Conservation (phyloP, 2,888 invertebrate species). For the Sinotaia quadrata region DNA sequence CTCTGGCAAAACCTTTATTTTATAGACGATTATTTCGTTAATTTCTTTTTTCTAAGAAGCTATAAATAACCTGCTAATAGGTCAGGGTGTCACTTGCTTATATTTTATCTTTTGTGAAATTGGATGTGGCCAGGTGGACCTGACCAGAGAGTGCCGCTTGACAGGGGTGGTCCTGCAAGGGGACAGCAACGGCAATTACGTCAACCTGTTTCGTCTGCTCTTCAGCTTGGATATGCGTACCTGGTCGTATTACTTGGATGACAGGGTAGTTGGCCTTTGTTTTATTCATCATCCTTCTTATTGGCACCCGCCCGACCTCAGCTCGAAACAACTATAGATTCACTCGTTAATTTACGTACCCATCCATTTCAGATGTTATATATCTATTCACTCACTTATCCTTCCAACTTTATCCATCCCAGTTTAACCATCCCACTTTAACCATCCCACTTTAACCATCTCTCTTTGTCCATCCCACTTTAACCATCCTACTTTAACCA, state of each 20-base stretch:
- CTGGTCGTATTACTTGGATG: slow-evolving; percentile 47
- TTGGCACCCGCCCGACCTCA: too few species aligned
- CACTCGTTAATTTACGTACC: too few species aligned
- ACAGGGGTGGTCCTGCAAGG: slow-evolving; percentile 45
- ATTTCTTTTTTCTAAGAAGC: too few species aligned
- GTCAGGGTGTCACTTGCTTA: too few species aligned
- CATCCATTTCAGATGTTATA: too few species aligned
- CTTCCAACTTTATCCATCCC: background rate
- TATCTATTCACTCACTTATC: too few species aligned
- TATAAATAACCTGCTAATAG: too few species aligned
- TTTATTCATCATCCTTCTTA: too few species aligned
- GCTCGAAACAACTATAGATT: too few species aligned
- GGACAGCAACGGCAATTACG: slow-evolving; percentile 36
- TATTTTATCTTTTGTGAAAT: too few species aligned
- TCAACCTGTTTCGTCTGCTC: slow-evolving; percentile 45
- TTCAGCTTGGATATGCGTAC: slow-evolving; percentile 44
- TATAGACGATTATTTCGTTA: too few species aligned
- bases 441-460: background rate
- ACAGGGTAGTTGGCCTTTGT: slow-evolving; percentile 40
- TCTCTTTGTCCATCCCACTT: background rate
- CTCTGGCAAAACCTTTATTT: too few species aligned
- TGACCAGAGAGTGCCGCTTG: slow-evolving; percentile 34
- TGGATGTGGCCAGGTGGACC: slow-evolving; percentile 51
- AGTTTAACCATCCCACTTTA: background rate
- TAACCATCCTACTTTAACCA: background rate